Evolutionary conservation across 2,797 vertebrate genomes (phyloP), one percentile per base, ranked within the genome.

Genomic region (Platyrinchus mystaceus): DNA sequence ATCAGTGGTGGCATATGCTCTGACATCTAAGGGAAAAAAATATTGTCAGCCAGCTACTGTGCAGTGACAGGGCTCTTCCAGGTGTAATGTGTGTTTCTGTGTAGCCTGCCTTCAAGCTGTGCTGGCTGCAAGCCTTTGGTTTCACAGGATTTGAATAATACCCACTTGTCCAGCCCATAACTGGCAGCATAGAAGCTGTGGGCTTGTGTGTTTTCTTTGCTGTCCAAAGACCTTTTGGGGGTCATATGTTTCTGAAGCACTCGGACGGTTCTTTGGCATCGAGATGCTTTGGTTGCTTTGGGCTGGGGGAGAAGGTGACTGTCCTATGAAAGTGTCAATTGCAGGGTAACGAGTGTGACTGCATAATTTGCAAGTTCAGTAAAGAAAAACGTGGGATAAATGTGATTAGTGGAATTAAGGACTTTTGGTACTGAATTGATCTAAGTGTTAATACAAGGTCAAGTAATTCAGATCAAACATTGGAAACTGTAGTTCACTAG

Each of bases 1-100:
- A 52, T 86, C 87, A 73, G 4, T 81, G 55, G 37, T 90, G 80
- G 59, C 44, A 63, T 81, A 30, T 86, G 62, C 46, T 60, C 60
- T 96, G 91, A 94, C 68, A 68, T 81, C 28, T 24, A 60, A 82
- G 55, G 53, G 8, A 6, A 34, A 18, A 28, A 41, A 55, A 34
- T 30, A 44, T 1, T 64, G 74, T 90, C 63, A 73, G 47, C 30
- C 53, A 87, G 59, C 55, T 79, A 6, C 84, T 71, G 39, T 74
- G 36, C 24, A 19, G 8, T n/a, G 52, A 56, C 49, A 50, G 59
- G 12, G 36, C 44, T 89, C 74, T 69, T 91, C n/a, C 70, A n/a
- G 86, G 56, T 87, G 23, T 37, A 34, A 46, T 39, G 18, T 26
- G 18, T 93, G 5, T 94, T 91, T 85, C 30, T 41, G 10, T 62